These are phyloP conservation scores for Pteromalus puparum DNA, from an alignment of 1,140 invertebrate genomes.

Conservation along the genomic window DNA sequence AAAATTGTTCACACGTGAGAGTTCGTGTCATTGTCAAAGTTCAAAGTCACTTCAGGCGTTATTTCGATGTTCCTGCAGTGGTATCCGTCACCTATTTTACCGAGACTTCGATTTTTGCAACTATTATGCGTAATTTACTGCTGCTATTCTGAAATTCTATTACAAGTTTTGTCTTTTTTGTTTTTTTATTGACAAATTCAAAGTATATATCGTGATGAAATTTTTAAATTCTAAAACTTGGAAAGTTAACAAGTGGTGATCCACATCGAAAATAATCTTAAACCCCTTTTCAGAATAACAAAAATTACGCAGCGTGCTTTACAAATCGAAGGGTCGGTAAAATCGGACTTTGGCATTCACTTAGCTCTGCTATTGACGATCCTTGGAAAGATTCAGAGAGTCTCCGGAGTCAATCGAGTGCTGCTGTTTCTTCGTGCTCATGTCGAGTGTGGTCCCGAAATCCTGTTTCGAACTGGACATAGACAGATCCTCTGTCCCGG, in stretches of 20 bases:
- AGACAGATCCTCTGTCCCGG: constrained; percentile 66
- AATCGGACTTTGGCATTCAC: constrained; percentile 50
- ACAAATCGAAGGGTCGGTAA: constrained; percentile 53
- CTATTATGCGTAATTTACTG: neutral
- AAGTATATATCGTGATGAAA: neutral
- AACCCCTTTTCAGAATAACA: constrained; percentile 21
- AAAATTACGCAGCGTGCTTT: constrained; percentile 30
- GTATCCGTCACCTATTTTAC: constrained; percentile 42
- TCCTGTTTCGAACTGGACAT: constrained; percentile 65
- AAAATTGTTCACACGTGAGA: constrained; percentile 39
- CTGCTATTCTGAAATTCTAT: neutral
- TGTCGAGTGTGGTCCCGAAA: constrained; percentile 68
- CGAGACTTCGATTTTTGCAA: constrained; percentile 39
- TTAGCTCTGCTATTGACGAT: constrained; percentile 62
- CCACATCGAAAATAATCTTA: neutral
- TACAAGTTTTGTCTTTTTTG: neutral
- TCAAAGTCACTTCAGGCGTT: constrained; percentile 42
- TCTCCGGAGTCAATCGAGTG: constrained; percentile 62
- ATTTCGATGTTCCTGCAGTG: constrained; percentile 41
- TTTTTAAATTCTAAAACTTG: neutral
- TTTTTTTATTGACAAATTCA: neutral
- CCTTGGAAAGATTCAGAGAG: constrained; percentile 70
- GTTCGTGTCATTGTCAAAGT: constrained; percentile 32
- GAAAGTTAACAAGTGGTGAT: neutral
- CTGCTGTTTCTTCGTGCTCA: constrained; percentile 66